Base-by-base conservation (phyloP, 2,888 invertebrate species). In the Graphium colonna region DNA sequence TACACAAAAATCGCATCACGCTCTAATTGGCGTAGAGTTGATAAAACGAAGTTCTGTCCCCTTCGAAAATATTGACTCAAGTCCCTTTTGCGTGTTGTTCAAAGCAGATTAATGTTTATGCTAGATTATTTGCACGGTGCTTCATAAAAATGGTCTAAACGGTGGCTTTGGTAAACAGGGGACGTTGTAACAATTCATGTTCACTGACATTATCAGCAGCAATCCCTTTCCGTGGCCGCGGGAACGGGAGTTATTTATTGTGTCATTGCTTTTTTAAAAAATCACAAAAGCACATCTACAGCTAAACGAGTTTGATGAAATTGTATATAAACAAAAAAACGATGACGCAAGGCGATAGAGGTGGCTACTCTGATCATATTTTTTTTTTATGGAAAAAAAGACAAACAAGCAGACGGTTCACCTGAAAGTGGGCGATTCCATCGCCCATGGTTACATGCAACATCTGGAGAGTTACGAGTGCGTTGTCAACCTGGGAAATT, bases 51-150 rank as follows among this genome's bases (percentile, higher is more conserved):
- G 72, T 77, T 70, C 68, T 82, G 88, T 88, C 88, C 87, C 88
- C 82, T 79, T 83, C 79, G 73, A 82, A 69, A 89, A 89, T 83
- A 88, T 88, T 88, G 78, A 79, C 79, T 69, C 62, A 56, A 69
- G 79, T 78, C 84, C 84, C 86, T 82, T 82, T 87, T 82, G 81
- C 79, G 77, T 79, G 86, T 83, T 86, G 82, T 84, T 81, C 84
- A 80, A 82, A 85, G 82, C 79, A 87, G 89, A 88, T 88, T 88
- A 88, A 86, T 89, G 88, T 88, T 89, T 88, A 84, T 82, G 68
- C 78, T 70, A 64, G 72, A 65, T 67, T 88, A 84, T 89, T 89
- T 89, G 74, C 79, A 74, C 80, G 69, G 81, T 80, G 79, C 83
- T 85, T 88, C 86, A 89, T 89, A 88, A 89, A 89, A 88, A 88